Evolutionary conservation across 1,140 invertebrate species (phyloP).

Genomic region (Pomacea maculata): DNA sequence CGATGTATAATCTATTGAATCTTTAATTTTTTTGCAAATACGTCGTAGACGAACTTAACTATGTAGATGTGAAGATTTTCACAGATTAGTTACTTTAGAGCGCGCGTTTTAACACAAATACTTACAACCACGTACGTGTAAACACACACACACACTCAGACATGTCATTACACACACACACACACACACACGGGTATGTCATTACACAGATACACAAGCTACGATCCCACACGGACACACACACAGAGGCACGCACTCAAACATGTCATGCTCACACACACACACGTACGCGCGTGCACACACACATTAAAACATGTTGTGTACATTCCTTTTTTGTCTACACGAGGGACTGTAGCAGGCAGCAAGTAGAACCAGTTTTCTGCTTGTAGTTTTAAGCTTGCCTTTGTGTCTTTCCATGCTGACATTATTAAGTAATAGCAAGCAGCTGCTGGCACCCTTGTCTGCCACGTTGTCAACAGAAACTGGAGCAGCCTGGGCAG

Average conservation of each 20-base stretch:
- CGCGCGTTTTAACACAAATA: neutral
- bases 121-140: neutral
- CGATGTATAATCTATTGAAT: too few species aligned
- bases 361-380: neutral
- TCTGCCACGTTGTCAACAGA: neutral
- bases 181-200: neutral
- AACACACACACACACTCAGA: neutral
- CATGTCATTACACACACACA: neutral
- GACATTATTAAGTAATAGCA: neutral
- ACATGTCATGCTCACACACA: neutral
- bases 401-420: neutral
- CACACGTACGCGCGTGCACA: constrained; percentile 2
- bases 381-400: constrained; percentile 2
- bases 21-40: too few species aligned
- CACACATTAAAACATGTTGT: constrained; percentile 12
- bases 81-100: neutral
- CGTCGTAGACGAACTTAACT: too few species aligned
- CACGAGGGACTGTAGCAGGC: neutral
- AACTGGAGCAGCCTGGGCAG: neutral
- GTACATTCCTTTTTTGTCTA: neutral
- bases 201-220: neutral
- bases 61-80: too few species aligned
- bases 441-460: neutral
- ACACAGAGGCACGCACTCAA: too few species aligned
- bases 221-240: neutral